Evolutionary conservation across 2,797 vertebrate genomes (phyloP).

Genomic region (Microhierax caerulescens): DNA sequence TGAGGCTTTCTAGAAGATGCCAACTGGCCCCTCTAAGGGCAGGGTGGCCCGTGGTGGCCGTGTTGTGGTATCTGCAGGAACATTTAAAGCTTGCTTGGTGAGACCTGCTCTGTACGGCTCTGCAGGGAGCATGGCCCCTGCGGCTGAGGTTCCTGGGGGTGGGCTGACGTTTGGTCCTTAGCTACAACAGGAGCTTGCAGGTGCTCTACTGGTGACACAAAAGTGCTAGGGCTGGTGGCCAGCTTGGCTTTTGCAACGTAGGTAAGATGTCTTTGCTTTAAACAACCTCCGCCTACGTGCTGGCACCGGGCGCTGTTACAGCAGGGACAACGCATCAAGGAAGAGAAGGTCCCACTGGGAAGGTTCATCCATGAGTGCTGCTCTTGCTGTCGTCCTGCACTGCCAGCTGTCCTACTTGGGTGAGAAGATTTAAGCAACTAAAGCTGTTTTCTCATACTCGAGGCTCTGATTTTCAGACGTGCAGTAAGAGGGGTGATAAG

Average conservation of each 20-base stretch:
- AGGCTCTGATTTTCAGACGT: background rate
- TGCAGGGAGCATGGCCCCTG: background rate
- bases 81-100: rapidly evolving
- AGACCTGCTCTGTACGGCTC: background rate
- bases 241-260: background rate
- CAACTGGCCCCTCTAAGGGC: background rate
- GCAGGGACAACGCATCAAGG: background rate
- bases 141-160: background rate
- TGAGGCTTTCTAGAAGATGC: background rate
- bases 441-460: background rate
- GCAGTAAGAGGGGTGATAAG: background rate
- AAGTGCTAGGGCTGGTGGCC: background rate
- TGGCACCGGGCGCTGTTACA: background rate
- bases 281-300: rapidly evolving
- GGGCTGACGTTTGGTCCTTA: background rate
- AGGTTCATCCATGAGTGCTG: background rate
- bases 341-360: background rate
- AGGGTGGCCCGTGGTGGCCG: background rate
- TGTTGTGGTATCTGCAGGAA: background rate
- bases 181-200: background rate
- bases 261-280: background rate
- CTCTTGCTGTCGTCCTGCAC: background rate
- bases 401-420: background rate
- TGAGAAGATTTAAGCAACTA: background rate
- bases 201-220: background rate